These are phyloP conservation scores for Perizoma flavofasciatum DNA, from an alignment of 2,888 invertebrate genomes.

Conservation along the genomic window DNA sequence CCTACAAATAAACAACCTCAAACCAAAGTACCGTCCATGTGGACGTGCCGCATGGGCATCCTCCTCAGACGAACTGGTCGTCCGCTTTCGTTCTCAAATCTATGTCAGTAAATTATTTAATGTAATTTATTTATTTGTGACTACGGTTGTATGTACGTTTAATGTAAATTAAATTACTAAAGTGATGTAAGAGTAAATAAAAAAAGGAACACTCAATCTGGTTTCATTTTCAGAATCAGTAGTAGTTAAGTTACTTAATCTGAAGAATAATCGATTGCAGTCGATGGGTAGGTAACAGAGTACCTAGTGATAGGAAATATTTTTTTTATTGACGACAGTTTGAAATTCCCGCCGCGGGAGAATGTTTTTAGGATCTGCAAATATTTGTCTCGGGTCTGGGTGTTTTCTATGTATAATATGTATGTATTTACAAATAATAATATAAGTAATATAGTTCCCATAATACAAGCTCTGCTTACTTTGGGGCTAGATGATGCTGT, in stretches of 20 bases:
- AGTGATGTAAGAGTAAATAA: constrained; percentile 73
- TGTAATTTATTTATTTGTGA: constrained; percentile 82
- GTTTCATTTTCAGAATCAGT: constrained; percentile 56
- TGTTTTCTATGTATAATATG: no score
- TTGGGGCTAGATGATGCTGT: no score
- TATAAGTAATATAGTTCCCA: no score
- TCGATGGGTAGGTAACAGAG: no score
- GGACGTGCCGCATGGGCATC: constrained; percentile 51
- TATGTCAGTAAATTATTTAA: constrained; percentile 82
- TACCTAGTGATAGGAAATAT: no score
- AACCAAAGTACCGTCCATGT: constrained; percentile 75
- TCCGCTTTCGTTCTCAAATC: constrained; percentile 69
- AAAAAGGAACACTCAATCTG: constrained; percentile 60
- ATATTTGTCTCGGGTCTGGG: no score
- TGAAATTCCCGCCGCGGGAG: no score
- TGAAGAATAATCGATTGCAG: no score
- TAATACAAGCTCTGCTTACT: no score
- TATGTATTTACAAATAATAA: no score
- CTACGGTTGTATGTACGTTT: constrained; percentile 73
- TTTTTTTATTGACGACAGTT: no score
- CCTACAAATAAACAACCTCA: constrained; percentile 70
- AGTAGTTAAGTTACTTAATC: background rate
- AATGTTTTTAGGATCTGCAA: no score
- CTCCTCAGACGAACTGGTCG: constrained; percentile 63
- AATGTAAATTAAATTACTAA: constrained; percentile 72